A percentile compares a stretch with the other conserved stretches of the same genome.
Conservation (phyloP, 2,113 vertebrate genomes). For the Elgaria multicarinata region DNA sequence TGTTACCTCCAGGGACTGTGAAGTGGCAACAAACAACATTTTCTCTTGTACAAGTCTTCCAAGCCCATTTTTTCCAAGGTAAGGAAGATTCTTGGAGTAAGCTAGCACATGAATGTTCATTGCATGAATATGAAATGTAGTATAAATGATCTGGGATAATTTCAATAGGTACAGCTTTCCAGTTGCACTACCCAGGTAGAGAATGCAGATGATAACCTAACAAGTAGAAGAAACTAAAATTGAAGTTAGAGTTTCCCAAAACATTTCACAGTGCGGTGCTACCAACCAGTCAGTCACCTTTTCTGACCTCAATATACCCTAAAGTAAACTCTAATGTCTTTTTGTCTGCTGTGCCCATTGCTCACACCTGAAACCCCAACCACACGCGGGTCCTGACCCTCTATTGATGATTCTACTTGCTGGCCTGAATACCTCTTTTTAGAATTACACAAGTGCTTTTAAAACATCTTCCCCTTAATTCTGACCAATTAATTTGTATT, state of each 20-base stretch:
- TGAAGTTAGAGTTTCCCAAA: neutral
- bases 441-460: too few species aligned
- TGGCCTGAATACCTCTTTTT: too few species aligned
- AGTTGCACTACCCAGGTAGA: neutral
- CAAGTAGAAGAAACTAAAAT: neutral
- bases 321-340: too few species aligned
- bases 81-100: neutral
- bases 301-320: too few species aligned
- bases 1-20: neutral
- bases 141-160: neutral
- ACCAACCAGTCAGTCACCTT: too few species aligned
- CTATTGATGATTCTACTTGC: too few species aligned
- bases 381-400: too few species aligned
- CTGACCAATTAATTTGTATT: too few species aligned
- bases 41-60: neutral
- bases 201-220: neutral
- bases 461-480: too few species aligned
- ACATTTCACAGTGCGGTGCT: neutral
- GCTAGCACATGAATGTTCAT: neutral
- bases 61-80: neutral
- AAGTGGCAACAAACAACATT: too few species aligned
- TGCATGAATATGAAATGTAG: neutral
- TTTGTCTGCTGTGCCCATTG: too few species aligned
- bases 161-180: neutral
- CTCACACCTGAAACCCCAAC: too few species aligned